These are phyloP conservation scores for Parnassius mnemosyne DNA, from an alignment of 2,888 invertebrate species.

Conservation along the genomic window DNA sequence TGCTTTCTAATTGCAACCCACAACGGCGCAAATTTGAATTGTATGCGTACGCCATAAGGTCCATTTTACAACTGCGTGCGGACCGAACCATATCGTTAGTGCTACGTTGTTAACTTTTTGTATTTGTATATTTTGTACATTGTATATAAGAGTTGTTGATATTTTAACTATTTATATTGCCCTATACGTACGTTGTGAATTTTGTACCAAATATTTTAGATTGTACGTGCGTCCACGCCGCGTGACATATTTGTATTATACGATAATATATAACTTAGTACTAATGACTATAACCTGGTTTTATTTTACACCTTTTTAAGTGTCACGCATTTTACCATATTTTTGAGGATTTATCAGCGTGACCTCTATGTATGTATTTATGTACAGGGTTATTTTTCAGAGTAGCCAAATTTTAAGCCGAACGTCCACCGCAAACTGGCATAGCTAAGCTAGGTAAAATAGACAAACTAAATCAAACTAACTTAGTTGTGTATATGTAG, in stretches of 20 bases:
- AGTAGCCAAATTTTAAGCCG: no score
- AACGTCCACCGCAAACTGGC: no score
- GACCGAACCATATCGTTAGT: conserved; percentile 42
- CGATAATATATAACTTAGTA: conserved; percentile 32
- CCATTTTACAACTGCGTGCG: not conserved
- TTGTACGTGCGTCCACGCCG: conserved; percentile 21
- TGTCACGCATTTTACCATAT: no score
- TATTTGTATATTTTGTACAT: conserved; percentile 74
- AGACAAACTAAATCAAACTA: no score
- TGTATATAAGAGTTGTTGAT: conserved; percentile 77
- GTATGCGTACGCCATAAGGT: conserved; percentile 27
- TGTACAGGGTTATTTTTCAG: no score
- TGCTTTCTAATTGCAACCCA: not conserved
- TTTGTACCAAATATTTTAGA: conserved; percentile 75
- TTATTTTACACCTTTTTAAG: conserved; percentile 2
- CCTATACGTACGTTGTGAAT: conserved; percentile 73
- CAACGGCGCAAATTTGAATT: conserved; percentile 5
- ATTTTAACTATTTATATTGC: conserved; percentile 74
- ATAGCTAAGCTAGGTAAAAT: no score
- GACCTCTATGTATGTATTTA: no score
- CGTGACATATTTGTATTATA: conserved; percentile 39
- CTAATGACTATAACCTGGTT: conserved; percentile 21
- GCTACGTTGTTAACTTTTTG: conserved; percentile 64
- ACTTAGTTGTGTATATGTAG: no score
- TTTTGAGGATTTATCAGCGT: no score